Evolutionary conservation across 2,888 invertebrate species (phyloP), one percentile per base, ranked within the genome.

Genomic region (Lepidocyrtinus sp.): DNA sequence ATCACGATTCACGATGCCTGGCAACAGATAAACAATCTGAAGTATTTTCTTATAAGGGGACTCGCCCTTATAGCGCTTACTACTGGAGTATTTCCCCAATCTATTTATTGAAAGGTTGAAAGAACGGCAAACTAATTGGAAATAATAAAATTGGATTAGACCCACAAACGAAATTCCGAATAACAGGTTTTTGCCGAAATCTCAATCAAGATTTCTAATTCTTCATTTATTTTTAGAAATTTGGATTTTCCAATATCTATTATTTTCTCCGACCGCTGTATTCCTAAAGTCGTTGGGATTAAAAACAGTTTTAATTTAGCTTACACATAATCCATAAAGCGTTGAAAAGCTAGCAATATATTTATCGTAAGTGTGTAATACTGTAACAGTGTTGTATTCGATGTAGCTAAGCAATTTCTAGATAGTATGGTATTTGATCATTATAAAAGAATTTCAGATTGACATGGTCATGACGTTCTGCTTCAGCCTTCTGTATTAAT

Each of bases 71-170:
- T 36, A 36, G 5, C 36, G 5, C 5, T 36, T 36, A 7, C 5
- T 12, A 36, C 12, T 36, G 36, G 5, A 36, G 5, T 12, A 5
- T 36, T 36, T 12, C 36, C 12, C 36, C 36, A 36, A 12, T 36
- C 12, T 36, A 36, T 36, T 36, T 5, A 36, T 36, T 36, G 5
- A 12, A 36, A 36, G 36, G 36, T 36, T 36, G 36, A 9, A 12
- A 36, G 36, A 36, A 25, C n/a, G 64, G 24, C 36, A 65, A 68
- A 82, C 79, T 82, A 82, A 82, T 82, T 79, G 73, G 75, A 68
- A 79, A 79, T 75, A 75, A 75, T 82, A 79, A 82, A 82, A 79
- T 79, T 71, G 72, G 79, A 82, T 82, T 82, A 79, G 78, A 75
- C 59, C 64, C 79, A 75, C 75, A 76, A 78, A 78, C 75, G 77